Conservation (phyloP, 92 coral and sea anemone genomes). For the Micromussa lordhowensis region DNA sequence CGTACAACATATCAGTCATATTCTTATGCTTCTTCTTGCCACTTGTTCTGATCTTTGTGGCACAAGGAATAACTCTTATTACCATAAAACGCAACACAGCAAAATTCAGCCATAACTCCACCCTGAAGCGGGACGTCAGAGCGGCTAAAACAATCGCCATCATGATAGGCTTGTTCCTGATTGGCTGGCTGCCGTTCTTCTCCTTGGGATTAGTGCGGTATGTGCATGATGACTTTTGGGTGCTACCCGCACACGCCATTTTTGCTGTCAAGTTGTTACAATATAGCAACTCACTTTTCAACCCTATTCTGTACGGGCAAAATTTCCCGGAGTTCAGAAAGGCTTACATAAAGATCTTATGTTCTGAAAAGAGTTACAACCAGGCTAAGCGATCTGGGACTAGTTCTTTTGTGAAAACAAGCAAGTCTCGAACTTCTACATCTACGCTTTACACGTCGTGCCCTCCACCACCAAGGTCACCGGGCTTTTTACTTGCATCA, state of each 20-base stretch:
- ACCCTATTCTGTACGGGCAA: constrained; percentile 74
- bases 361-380: constrained; percentile 13
- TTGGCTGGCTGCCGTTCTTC: constrained; percentile 87
- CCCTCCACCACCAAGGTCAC: constrained; percentile 7
- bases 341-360: constrained; percentile 62
- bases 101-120: constrained; percentile 42
- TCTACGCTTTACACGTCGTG: background rate
- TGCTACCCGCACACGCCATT: constrained; percentile 57
- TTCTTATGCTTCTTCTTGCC: constrained; percentile 76
- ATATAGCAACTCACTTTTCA: constrained; percentile 76
- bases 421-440: background rate
- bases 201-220: constrained; percentile 51
- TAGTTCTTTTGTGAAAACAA: background rate
- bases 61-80: constrained; percentile 68
- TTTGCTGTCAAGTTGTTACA: constrained; percentile 73
- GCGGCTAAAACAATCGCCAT: constrained; percentile 77
- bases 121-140: constrained; percentile 63
- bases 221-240: constrained; percentile 7
- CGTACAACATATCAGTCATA: constrained; percentile 75
- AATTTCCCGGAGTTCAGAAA: constrained; percentile 77
- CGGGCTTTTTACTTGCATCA: background rate
- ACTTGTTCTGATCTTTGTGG: constrained; percentile 59
- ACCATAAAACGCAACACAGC: constrained; percentile 54
- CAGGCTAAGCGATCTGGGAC: background rate
- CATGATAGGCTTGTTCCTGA: constrained; percentile 71